These are phyloP conservation scores for Agrypnia vestita DNA, from an alignment of 1,140 invertebrate genomes.

Conservation along the genomic window DNA sequence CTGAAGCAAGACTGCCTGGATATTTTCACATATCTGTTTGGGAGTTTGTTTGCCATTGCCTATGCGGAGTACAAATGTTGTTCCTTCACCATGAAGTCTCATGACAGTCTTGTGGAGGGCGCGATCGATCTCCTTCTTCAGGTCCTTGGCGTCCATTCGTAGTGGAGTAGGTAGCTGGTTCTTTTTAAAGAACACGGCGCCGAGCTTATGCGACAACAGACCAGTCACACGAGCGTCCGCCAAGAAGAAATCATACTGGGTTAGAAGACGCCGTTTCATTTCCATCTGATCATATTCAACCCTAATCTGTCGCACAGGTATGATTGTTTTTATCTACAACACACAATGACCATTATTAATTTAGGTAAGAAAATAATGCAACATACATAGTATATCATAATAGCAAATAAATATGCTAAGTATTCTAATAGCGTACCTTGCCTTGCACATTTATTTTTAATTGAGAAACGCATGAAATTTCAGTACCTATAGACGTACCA, in stretches of 20 bases:
- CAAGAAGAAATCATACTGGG: conserved; percentile 78
- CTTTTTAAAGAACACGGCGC: conserved; percentile 76
- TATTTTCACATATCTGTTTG: conserved; percentile 74
- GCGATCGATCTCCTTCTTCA: conserved; percentile 75
- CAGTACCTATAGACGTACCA: too few relatives aligned
- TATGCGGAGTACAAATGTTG: conserved; percentile 73
- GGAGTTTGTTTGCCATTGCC: conserved; percentile 74
- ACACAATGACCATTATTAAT: too few relatives aligned
- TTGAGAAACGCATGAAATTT: too few relatives aligned
- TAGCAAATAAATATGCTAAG: too few relatives aligned
- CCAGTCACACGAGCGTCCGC: conserved; percentile 77
- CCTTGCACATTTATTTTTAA: too few relatives aligned
- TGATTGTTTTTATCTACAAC: conserved; percentile 69
- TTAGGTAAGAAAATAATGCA: too few relatives aligned
- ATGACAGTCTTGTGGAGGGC: conserved; percentile 76
- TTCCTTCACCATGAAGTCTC: conserved; percentile 73
- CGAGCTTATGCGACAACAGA: conserved; percentile 76
- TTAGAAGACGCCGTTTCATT: conserved; percentile 75
- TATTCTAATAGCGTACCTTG: too few relatives aligned
- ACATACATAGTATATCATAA: too few relatives aligned
- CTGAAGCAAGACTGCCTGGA: conserved; percentile 70
- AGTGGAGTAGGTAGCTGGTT: conserved; percentile 76
- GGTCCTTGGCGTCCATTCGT: conserved; percentile 67
- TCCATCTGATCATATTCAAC: conserved; percentile 80
- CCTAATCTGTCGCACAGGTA: conserved; percentile 77